These are phyloP conservation scores for Mormyrus iriodes DNA, from an alignment of 2,113 vertebrate genomes.

Conservation along the genomic window DNA sequence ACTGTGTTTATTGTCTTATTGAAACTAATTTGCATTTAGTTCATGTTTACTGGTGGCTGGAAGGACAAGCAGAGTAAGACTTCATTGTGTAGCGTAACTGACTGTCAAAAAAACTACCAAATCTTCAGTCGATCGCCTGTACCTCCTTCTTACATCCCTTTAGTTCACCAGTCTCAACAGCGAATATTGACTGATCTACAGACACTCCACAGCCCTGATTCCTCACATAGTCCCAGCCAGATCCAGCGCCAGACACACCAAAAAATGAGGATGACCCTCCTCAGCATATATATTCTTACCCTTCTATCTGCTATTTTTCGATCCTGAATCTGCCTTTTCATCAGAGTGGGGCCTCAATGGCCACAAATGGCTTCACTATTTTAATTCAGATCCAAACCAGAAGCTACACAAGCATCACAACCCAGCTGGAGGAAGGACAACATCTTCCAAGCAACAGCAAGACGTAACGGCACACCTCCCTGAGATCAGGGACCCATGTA, in stretches of 20 bases:
- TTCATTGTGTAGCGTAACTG: not conserved
- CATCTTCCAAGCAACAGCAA: not conserved
- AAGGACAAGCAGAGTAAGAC: not conserved
- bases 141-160: not conserved
- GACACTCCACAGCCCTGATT: not conserved
- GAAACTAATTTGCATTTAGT: not conserved
- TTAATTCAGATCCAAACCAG: not conserved
- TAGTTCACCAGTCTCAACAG: not conserved
- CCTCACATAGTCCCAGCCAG: not conserved
- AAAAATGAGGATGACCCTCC: not conserved
- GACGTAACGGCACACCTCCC: not conserved
- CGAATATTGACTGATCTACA: not conserved
- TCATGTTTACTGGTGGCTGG: not conserved
- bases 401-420: not conserved
- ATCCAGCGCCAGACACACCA: not conserved
- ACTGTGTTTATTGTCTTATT: not conserved
- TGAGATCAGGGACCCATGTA: not conserved
- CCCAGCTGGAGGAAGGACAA: conserved; percentile 20
- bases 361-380: not conserved
- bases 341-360: not conserved
- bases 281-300: not conserved
- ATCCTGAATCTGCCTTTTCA: not conserved
- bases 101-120: not conserved
- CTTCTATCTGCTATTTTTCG: not conserved
- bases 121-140: not conserved